phyloP scores from a whole-genome alignment of 53 echinoderm and acorn worm genomes.

The Holothuria leucospilota region DNA sequence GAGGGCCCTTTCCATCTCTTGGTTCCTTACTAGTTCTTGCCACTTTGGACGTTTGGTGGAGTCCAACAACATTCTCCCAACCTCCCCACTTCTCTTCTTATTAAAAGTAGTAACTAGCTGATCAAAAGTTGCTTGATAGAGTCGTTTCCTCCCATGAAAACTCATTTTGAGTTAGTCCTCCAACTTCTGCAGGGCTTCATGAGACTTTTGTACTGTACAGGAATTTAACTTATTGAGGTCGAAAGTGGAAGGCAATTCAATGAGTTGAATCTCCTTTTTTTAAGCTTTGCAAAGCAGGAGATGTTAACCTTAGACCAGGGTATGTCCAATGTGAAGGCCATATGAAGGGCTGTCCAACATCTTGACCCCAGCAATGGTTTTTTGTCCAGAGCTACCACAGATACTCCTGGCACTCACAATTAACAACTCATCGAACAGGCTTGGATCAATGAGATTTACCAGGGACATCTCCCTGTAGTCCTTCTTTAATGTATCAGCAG shows the following conservation, averaged over 20 bases:
- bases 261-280: background rate
- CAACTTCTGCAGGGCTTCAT: background rate
- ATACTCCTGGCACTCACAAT: background rate
- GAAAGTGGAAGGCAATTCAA: background rate
- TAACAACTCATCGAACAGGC: background rate
- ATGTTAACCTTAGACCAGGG: background rate
- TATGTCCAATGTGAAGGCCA: background rate
- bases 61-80: background rate
- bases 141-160: too few relatives aligned
- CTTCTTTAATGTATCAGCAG: background rate
- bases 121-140: too few relatives aligned
- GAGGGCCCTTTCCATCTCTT: slow-evolving; percentile 26
- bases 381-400: background rate
- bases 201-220: background rate
- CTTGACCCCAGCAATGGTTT: slow-evolving; percentile 4
- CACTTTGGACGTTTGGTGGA: background rate
- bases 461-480: background rate
- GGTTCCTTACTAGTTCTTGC: background rate
- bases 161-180: too few relatives aligned
- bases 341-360: slow-evolving; percentile 9
- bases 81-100: slow-evolving; percentile 19
- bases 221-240: background rate
- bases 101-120: background rate
- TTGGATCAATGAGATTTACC: background rate
- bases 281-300: slow-evolving; percentile 7